Evolutionary conservation across 2,797 vertebrate species (phyloP), one percentile per base, ranked within the genome.

Genomic region (Cercopithecus diana): DNA sequence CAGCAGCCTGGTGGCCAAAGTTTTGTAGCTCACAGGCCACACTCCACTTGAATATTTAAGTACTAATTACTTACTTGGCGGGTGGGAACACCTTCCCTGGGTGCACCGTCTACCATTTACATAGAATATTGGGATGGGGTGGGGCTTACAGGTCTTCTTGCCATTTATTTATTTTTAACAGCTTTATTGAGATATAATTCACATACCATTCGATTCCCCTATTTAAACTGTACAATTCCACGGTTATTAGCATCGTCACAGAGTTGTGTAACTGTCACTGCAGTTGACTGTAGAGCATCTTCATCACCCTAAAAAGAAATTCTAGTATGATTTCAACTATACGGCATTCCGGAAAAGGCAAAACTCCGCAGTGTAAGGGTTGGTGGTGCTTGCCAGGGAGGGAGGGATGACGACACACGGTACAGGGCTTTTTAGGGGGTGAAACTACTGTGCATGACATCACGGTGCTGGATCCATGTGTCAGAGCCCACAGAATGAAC

Each of bases 41-140:
- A n/a, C 0, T 43, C 5, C 26, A 24, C 41, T 19, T 10, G 7
- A 43, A 43, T 55, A 24, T 39, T 39, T 83, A 52, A 4, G 14
- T 10, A 13, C 24, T 26, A 2, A 22, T 48, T 72, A 45, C 79
- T n/a, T 43, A 89, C 45, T 11, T 20, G 15, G 45, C 36, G 14
- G 4, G 26, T 4, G 7, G 26, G 30, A 70, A 2, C 7, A 48
- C 48, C 24, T 72, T 52, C 55, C 19, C 8, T 75, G 48, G 57
- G 30, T 43, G 36, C 12, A 28, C 28, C 2, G 43, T 19, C 24
- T 5, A 0, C 4, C 26, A 10, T 50, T 80, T 0, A 6, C 33
- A 26, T 15, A 64, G 36, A 14, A 33, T 73, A 45, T 28, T 39
- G 45, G 75, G n/a, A 48, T 11, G 6, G 50, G 50, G 22, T n/a